These are phyloP conservation scores for Pomatostomus ruficeps DNA, from an alignment of 2,113 vertebrate genomes.

Conservation along the genomic window DNA sequence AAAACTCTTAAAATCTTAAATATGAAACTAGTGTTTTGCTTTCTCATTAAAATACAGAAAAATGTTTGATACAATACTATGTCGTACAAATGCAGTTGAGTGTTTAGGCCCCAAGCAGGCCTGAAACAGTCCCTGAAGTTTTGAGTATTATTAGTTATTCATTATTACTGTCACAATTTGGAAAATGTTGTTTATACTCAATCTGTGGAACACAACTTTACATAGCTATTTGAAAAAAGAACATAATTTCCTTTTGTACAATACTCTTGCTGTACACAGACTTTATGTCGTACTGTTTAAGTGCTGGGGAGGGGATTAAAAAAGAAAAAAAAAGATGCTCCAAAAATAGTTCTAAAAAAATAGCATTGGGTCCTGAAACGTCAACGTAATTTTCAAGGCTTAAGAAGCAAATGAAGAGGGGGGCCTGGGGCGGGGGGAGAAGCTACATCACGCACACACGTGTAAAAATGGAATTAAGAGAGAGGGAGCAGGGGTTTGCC, in stretches of 20 bases:
- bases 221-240: conserved; percentile 56
- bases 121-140: conserved; percentile 93
- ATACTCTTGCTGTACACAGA: conserved; percentile 85
- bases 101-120: conserved; percentile 78
- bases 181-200: conserved; percentile 73
- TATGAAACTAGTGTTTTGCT: conserved; percentile 99
- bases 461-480: background rate
- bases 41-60: conserved; percentile 98
- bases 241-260: conserved; percentile 71
- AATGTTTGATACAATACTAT: conserved; percentile 91
- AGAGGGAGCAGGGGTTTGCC: background rate
- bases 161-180: conserved; percentile 87
- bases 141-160: conserved; percentile 78
- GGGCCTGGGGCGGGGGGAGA: background rate
- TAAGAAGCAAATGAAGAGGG: background rate
- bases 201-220: conserved; percentile 71
- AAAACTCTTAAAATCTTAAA: conserved; percentile 83
- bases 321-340: background rate
- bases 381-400: background rate
- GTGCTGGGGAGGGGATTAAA: conserved; percentile 73
- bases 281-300: conserved; percentile 83
- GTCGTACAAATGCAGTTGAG: conserved; percentile 89
- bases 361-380: conserved; percentile 28
- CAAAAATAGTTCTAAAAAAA: background rate
- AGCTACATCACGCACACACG: background rate